A percentile compares a stretch with the other conserved stretches of the same genome.
Conservation (phyloP, 1,140 invertebrate genomes). For the Cydia pomonella region DNA sequence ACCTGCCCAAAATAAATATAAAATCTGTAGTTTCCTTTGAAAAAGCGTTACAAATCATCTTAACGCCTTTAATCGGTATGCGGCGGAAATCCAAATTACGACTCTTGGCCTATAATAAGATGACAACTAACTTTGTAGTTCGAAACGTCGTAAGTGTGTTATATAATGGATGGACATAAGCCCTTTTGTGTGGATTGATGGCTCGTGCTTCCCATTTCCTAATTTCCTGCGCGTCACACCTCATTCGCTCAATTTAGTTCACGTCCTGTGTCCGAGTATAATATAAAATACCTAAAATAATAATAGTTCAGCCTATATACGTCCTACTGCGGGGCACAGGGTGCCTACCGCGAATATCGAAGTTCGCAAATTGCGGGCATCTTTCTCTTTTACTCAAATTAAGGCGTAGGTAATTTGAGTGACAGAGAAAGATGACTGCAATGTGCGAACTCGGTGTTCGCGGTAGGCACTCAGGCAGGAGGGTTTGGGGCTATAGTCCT, state of each 20-base stretch:
- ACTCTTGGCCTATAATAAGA: constrained; percentile 17
- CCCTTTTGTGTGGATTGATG: neutral
- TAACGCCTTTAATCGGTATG: constrained; percentile 13
- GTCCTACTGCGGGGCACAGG: no score
- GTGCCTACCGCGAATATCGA: no score
- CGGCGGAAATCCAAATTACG: constrained; percentile 20
- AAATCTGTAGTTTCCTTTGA: constrained; percentile 9
- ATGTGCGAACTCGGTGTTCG: no score
- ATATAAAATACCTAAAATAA: neutral
- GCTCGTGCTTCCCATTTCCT: constrained; percentile 18
- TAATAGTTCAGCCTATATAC: no score
- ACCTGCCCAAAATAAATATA: constrained; percentile 11
- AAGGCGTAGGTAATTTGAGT: no score
- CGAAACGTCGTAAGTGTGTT: neutral
- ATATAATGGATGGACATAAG: neutral
- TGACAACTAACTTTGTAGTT: neutral
- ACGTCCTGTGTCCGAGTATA: neutral
- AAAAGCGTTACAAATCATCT: constrained; percentile 17
- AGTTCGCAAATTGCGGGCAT: no score
- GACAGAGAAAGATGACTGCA: no score
- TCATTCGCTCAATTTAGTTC: neutral
- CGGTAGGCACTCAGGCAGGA: no score
- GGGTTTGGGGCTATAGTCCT: no score
- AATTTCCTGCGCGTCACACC: constrained; percentile 15
- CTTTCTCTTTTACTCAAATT: no score